Base-by-base conservation (phyloP, 2,888 invertebrate species). In the Drosophila ustulata region DNA sequence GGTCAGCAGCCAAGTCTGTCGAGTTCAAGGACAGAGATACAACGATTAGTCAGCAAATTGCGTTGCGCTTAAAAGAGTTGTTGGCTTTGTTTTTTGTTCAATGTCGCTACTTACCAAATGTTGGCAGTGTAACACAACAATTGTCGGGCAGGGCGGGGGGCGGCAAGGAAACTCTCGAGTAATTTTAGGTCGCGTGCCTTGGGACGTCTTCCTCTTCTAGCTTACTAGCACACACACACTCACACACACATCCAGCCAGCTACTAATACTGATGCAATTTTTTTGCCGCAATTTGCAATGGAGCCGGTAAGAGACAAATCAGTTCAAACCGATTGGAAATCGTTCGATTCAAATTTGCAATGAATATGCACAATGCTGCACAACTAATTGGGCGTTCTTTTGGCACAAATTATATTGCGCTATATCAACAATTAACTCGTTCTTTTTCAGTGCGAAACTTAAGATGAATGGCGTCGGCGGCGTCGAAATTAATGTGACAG, bases 1-100 rank as follows among this genome's bases (percentile, higher is more conserved):
- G 75, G 82, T 76, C 78, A 77, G 75, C 71, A 75, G 84, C 84
- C 84, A 83, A 82, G 72, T 75, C 82, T 82, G 71, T 80, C 23
- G 82, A 75, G 84, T 84, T 84, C 84, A 84, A 84, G 84, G 84
- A 63, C 84, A 79, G 58, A 51, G 57, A 51, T 61, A 18, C 18
- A 18, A 18, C 69, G 57, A 65, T 82, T 84, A 81, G 79, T 77
- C 79, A 79, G 79, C 72, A 53, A 82, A 82, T 80, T 75, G 79
- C 72, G 73, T 75, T 78, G 66, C 66, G 51, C 59, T 52, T 57
- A 50, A 61, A 61, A 61, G 62, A 52, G 43, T 56, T 50, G 11
- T 7, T 25, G 1, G 18, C 18, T 55, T 34, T 45, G 18, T 46
- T 30, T 53, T 4, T 11, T 41, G 9, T 63, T 56, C 50, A 64